Conservation (phyloP, 2,797 vertebrate species). For the Ara ararauna region DNA sequence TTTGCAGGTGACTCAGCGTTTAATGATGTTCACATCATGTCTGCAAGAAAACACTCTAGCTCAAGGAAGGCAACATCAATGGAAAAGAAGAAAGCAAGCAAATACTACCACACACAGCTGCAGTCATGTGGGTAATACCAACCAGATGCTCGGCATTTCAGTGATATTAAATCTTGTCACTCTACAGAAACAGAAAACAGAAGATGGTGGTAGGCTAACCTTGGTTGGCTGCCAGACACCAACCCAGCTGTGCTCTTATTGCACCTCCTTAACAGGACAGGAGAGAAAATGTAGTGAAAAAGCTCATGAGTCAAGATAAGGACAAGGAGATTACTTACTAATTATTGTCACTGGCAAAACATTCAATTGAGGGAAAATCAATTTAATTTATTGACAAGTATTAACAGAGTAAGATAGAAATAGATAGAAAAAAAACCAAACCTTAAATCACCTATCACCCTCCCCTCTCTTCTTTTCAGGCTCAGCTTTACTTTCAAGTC, state of each 20-base stretch:
- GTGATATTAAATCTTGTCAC: background rate
- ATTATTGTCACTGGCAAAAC: background rate
- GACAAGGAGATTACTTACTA: background rate
- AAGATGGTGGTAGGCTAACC: background rate
- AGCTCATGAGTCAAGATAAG: background rate
- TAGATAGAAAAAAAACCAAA: background rate
- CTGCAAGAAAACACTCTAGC: background rate
- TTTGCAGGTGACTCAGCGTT: background rate
- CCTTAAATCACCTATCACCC: rapidly evolving
- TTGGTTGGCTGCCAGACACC: background rate
- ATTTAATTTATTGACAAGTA: background rate
- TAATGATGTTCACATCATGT: background rate
- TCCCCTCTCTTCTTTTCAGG: background rate
- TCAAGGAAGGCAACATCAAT: background rate
- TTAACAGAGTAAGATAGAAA: background rate
- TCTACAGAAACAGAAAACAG: background rate
- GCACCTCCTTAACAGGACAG: background rate
- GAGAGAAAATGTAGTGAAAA: background rate
- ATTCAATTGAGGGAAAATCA: background rate
- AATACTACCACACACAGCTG: background rate
- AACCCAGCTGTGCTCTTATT: background rate
- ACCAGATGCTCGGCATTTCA: background rate
- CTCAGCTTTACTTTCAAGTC: background rate
- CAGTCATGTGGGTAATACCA: rapidly evolving
- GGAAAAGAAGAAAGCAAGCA: background rate